A percentile compares a stretch with the other conserved stretches of the same genome.
Conservation (phyloP, 2,797 vertebrate genomes). For the Heliangelus exortis region DNA sequence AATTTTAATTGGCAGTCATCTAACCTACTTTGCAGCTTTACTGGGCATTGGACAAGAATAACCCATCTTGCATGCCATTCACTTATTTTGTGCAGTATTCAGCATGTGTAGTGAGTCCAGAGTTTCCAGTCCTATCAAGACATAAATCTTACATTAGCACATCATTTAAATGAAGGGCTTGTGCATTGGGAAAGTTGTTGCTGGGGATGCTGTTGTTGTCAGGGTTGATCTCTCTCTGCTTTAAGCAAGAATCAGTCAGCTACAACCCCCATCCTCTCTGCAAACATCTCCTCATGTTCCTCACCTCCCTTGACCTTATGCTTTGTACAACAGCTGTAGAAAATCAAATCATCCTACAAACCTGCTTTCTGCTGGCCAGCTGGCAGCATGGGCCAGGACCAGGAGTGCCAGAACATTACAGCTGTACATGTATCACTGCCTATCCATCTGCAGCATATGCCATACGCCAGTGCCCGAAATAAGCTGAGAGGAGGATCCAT, state of each 20-base stretch:
- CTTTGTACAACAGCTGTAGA: conserved; percentile 67
- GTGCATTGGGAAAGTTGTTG: not conserved
- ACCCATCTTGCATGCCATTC: not conserved
- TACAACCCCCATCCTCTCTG: not conserved
- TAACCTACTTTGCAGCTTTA: not conserved
- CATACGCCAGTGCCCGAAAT: conserved; percentile 46
- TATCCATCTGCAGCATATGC: conserved; percentile 69
- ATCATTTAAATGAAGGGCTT: not conserved
- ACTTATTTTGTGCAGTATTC: not conserved
- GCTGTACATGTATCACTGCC: conserved; percentile 48
- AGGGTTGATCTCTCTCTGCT: not conserved
- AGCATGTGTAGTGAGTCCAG: not conserved
- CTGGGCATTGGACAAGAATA: not conserved
- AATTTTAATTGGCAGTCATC: too few species aligned
- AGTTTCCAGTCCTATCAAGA: not conserved
- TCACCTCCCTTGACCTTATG: conserved; percentile 46
- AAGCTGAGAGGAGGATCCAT: not conserved
- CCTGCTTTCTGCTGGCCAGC: conserved; percentile 68
- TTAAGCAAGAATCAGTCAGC: not conserved
- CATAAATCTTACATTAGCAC: not conserved
- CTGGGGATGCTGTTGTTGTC: not conserved
- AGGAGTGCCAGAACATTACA: conserved; percentile 65
- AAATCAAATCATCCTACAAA: conserved; percentile 64
- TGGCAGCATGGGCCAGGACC: conserved; percentile 49
- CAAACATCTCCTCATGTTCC: not conserved